Percentiles rank a stretch among this genome's conserved stretches.
These are phyloP conservation scores for Scaptomyza tumidula DNA, from an alignment of 2,888 invertebrate genomes.

Conservation along the genomic window DNA sequence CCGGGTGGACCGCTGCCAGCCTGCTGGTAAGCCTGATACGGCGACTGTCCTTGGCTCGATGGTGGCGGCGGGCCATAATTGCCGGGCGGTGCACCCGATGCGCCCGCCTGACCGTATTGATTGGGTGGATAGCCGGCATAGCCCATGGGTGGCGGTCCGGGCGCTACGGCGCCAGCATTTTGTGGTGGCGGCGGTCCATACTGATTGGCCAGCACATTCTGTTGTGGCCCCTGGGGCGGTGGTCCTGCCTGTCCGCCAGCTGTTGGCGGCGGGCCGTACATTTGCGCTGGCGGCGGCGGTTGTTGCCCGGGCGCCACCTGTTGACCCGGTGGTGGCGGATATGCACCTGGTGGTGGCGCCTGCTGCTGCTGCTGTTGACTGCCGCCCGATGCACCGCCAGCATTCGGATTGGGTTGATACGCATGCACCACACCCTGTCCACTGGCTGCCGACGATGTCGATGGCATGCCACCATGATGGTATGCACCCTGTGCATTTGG, in stretches of 20 bases:
- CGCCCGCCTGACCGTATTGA: constrained; percentile 63
- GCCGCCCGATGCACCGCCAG: constrained; percentile 67
- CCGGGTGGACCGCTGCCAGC: constrained; percentile 73
- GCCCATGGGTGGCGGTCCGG: constrained; percentile 77
- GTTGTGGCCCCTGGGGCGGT: constrained; percentile 77
- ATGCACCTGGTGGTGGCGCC: constrained; percentile 84
- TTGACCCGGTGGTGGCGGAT: constrained; percentile 84
- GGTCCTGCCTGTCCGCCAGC: constrained; percentile 85
- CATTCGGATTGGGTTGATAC: constrained; percentile 85
- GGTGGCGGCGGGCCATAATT: constrained; percentile 84
- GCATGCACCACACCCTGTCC: constrained; percentile 83
- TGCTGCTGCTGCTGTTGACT: constrained; percentile 81
- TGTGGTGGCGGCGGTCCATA: constrained; percentile 78
- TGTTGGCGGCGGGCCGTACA: constrained; percentile 83
- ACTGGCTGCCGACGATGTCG: constrained; percentile 79
- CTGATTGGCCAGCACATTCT: constrained; percentile 60
- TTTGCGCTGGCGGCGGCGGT: constrained; percentile 84
- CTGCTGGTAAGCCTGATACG: constrained; percentile 85
- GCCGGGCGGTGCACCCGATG: constrained; percentile 81
- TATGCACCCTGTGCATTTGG: constrained; percentile 86
- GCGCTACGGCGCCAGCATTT: constrained; percentile 46
- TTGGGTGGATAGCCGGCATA: constrained; percentile 72
- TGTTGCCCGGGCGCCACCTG: constrained; percentile 73
- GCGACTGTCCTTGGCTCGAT: constrained; percentile 81
- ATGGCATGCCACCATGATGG: constrained; percentile 85